Evolutionary conservation across 2,888 invertebrate species (phyloP).

Genomic region (Ophonus ardosiacus): DNA sequence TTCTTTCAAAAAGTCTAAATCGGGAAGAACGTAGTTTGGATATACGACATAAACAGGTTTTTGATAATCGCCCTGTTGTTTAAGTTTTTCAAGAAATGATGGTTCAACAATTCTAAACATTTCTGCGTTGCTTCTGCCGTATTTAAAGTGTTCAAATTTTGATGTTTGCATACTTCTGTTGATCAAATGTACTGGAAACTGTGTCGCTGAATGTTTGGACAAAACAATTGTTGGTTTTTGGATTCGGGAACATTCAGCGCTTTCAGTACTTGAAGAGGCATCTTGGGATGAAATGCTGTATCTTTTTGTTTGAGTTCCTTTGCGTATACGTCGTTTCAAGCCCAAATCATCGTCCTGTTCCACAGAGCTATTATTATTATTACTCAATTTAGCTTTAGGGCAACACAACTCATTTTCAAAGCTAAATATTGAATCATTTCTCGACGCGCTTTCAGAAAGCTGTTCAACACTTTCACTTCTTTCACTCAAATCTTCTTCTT

Average conservation of each 20-base stretch:
- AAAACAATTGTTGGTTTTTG: slow-evolving; percentile 69
- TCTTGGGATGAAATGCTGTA: slow-evolving; percentile 75
- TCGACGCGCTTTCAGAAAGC: slow-evolving; percentile 75
- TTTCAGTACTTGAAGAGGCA: slow-evolving; percentile 76
- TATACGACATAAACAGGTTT: slow-evolving; percentile 93
- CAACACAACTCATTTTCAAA: slow-evolving; percentile 64
- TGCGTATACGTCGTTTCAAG: slow-evolving; percentile 64
- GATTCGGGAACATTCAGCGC: slow-evolving; percentile 77
- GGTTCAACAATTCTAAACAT: slow-evolving; percentile 81
- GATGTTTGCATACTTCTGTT: slow-evolving; percentile 89
- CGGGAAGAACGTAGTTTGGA: slow-evolving; percentile 93
- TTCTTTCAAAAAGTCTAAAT: slow-evolving; percentile 87
- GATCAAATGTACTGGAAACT: slow-evolving; percentile 79
- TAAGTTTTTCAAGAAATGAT: slow-evolving; percentile 84
- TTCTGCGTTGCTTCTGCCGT: background rate
- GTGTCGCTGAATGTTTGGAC: slow-evolving; percentile 74
- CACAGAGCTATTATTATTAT: slow-evolving; percentile 77
- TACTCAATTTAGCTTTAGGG: slow-evolving; percentile 68
- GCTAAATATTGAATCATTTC: slow-evolving; percentile 72
- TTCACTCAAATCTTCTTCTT: slow-evolving; percentile 78
- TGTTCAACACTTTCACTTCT: slow-evolving; percentile 76
- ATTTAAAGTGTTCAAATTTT: slow-evolving; percentile 72
- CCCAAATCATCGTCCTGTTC: slow-evolving; percentile 71
- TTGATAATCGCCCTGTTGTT: slow-evolving; percentile 74
- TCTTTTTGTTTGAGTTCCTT: slow-evolving; percentile 69